Conservation (phyloP, 2,797 vertebrate genomes). For the Paguma larvata region DNA sequence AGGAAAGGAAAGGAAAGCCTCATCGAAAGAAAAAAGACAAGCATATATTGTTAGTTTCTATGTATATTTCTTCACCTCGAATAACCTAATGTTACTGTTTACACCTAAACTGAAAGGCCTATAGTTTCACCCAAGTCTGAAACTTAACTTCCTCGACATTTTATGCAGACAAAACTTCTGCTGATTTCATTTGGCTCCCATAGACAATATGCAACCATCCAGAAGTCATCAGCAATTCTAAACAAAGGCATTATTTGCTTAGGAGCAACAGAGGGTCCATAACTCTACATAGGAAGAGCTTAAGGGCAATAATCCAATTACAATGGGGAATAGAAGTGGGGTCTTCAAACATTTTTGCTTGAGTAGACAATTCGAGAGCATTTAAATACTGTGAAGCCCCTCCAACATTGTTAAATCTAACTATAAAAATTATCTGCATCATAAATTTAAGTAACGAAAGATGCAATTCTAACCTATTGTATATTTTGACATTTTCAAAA, state of each 20-base stretch:
- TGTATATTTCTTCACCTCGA: constrained; percentile 67
- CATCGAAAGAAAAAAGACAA: constrained; percentile 48
- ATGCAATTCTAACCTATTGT: background rate
- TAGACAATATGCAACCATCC: constrained; percentile 38
- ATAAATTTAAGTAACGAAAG: constrained; percentile 43
- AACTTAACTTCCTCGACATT: constrained; percentile 22
- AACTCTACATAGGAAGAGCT: background rate
- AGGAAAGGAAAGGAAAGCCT: constrained; percentile 59
- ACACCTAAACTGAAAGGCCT: constrained; percentile 64
- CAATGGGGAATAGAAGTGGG: background rate
- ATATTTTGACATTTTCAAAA: constrained; percentile 45
- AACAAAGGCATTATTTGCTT: constrained; percentile 61
- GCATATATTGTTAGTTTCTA: constrained; percentile 31
- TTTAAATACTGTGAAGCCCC: background rate
- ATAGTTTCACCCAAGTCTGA: constrained; percentile 64
- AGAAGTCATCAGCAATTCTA: constrained; percentile 44
- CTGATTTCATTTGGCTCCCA: constrained; percentile 60
- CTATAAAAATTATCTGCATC: background rate
- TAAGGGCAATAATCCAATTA: background rate
- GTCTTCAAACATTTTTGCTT: constrained; percentile 54
- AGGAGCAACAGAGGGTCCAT: background rate
- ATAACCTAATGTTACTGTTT: constrained; percentile 66
- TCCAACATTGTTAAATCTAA: constrained; percentile 21
- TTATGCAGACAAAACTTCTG: constrained; percentile 61
- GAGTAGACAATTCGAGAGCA: background rate